These are phyloP conservation scores for Anseranas semipalmata DNA, from an alignment of 2,113 vertebrate genomes.

Conservation along the genomic window DNA sequence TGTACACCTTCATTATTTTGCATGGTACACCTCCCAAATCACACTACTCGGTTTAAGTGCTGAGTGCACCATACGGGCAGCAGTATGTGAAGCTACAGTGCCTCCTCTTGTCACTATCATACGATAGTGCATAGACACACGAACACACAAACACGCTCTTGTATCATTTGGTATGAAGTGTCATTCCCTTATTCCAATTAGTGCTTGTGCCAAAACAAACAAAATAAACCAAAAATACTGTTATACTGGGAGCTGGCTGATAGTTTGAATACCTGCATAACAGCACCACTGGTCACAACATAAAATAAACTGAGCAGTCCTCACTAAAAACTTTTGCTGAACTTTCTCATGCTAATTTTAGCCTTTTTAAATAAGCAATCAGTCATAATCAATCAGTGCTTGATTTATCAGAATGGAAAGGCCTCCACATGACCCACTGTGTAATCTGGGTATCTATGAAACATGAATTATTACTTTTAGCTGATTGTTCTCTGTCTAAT, in stretches of 20 bases:
- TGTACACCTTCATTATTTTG: background rate
- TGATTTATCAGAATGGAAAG: background rate
- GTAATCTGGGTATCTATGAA: background rate
- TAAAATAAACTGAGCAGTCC: background rate
- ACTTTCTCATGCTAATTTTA: background rate
- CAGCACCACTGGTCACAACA: background rate
- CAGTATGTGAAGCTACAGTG: background rate
- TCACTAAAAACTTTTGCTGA: background rate
- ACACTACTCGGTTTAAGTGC: background rate
- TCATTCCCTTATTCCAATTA: background rate
- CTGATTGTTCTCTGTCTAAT: background rate
- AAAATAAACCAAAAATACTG: conserved; percentile 14
- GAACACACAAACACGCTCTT: accelerated
- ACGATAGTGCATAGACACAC: background rate
- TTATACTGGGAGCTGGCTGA: background rate
- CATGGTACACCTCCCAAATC: background rate
- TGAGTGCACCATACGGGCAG: background rate
- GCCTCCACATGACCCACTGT: background rate
- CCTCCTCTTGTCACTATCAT: background rate
- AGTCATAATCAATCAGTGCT: background rate
- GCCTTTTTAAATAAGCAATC: background rate
- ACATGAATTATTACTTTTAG: background rate
- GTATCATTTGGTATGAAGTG: background rate
- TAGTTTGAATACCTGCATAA: background rate
- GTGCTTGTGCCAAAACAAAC: background rate